Percentiles rank a stretch among this genome's conserved stretches.
Evolutionary conservation across 2,797 vertebrate genomes (phyloP).

Genomic region (Pangasius djambal): DNA sequence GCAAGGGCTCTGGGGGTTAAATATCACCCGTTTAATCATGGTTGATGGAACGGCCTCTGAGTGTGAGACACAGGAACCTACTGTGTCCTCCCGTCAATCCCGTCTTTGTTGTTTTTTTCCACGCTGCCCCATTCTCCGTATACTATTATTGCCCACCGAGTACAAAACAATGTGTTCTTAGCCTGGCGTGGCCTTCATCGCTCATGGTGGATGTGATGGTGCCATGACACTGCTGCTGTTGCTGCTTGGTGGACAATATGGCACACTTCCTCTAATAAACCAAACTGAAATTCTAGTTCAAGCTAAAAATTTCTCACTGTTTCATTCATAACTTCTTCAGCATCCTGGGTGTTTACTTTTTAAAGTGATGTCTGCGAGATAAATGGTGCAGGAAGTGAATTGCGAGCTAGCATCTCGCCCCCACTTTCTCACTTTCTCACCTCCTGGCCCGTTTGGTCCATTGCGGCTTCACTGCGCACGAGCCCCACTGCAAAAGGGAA

Average conservation of each 20-base stretch:
- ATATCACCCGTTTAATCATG: slow-evolving; percentile 71
- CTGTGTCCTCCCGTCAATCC: slow-evolving; percentile 70
- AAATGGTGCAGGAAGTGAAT: slow-evolving; percentile 60
- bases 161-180: slow-evolving; percentile 65
- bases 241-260: slow-evolving; percentile 19
- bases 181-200: slow-evolving; percentile 58
- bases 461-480: slow-evolving; percentile 50
- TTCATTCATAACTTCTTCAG: neutral
- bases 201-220: slow-evolving; percentile 59
- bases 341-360: slow-evolving; percentile 30
- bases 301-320: slow-evolving; percentile 9
- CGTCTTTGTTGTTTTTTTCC: slow-evolving; percentile 65
- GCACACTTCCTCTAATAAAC: neutral
- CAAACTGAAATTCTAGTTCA: neutral
- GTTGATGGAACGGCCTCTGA: slow-evolving; percentile 70
- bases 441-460: slow-evolving; percentile 42
- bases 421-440: slow-evolving; percentile 7
- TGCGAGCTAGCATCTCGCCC: slow-evolving; percentile 34
- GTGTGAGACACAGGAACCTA: slow-evolving; percentile 70
- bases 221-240: slow-evolving; percentile 55
- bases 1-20: slow-evolving; percentile 66
- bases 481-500: slow-evolving; percentile 53
- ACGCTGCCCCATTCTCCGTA: slow-evolving; percentile 58
- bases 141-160: slow-evolving; percentile 58
- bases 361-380: slow-evolving; percentile 46